Percentiles rank a stretch among this genome's conserved stretches.
These are phyloP conservation scores for Columbina picui DNA, from an alignment of 2,113 vertebrate genomes.

Conservation along the genomic window DNA sequence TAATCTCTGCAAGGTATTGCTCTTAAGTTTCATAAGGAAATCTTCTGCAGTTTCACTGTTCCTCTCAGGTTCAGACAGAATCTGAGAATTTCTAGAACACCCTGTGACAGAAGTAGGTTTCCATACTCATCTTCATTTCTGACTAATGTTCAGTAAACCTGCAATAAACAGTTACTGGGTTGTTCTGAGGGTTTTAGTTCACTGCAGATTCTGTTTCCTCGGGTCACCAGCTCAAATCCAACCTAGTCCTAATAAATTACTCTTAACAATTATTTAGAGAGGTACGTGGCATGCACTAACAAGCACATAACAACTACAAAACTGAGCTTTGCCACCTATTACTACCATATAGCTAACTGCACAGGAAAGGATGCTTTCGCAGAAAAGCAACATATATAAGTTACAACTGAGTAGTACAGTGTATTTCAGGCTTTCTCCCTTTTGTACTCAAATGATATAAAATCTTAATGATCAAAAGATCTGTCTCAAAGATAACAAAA, in stretches of 20 bases:
- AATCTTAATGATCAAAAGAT: not conserved
- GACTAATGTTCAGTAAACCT: not conserved
- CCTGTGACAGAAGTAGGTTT: not conserved
- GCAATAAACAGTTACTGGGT: not conserved
- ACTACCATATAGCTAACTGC: not conserved
- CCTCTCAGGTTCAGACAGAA: not conserved
- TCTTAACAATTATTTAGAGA: not conserved
- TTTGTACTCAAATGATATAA: not conserved
- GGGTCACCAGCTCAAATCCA: not conserved
- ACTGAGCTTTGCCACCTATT: not conserved
- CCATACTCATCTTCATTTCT: not conserved
- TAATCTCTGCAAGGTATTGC: not conserved
- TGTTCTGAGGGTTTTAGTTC: not conserved
- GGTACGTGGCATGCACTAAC: not conserved
- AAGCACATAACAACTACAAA: not conserved
- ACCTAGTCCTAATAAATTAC: not conserved
- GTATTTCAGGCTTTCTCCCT: not conserved
- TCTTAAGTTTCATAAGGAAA: not conserved
- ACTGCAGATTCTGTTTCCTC: not conserved
- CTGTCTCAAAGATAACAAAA: not conserved
- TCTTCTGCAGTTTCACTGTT: not conserved
- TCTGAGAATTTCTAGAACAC: constrained; percentile 7
- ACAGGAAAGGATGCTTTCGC: not conserved
- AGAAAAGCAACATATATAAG: rapidly evolving
- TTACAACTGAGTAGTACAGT: not conserved